These are phyloP conservation scores for Melanargia galathea DNA, from an alignment of 2,888 invertebrate genomes.

Conservation along the genomic window DNA sequence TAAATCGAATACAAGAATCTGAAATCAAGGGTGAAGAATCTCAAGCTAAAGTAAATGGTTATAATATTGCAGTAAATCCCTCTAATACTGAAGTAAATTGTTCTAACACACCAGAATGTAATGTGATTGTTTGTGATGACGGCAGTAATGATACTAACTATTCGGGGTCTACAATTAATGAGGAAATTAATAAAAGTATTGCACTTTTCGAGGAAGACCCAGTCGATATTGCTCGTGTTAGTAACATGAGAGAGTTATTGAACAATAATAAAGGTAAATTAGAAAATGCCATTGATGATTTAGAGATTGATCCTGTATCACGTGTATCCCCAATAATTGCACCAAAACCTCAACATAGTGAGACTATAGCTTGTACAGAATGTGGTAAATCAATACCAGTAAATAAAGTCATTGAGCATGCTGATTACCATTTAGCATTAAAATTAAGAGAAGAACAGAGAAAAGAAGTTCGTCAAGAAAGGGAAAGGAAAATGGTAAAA, in stretches of 20 bases:
- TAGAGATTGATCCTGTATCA: constrained; percentile 5
- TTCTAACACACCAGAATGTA: constrained; percentile 57
- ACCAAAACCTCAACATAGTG: constrained; percentile 31
- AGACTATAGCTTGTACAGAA: constrained; percentile 80
- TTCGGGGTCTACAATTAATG: constrained; percentile 73
- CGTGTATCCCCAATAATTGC: constrained; percentile 23
- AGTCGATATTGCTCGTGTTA: constrained; percentile 57
- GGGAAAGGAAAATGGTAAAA: constrained; percentile 40
- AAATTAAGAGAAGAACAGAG: constrained; percentile 84
- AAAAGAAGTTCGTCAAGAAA: constrained; percentile 53
- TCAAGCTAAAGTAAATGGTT: constrained; percentile 23
- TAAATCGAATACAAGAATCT: neutral
- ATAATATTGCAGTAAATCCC: neutral
- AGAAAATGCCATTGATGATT: constrained; percentile 33
- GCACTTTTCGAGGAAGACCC: constrained; percentile 72
- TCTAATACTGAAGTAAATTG: constrained; percentile 33
- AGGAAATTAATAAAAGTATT: constrained; percentile 75
- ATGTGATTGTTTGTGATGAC: constrained; percentile 58
- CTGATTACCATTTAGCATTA: constrained; percentile 88
- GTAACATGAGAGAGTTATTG: constrained; percentile 62
- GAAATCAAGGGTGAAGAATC: neutral
- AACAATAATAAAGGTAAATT: constrained; percentile 49
- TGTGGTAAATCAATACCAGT: constrained; percentile 84
- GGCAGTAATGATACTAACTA: constrained; percentile 69
- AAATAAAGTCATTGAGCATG: constrained; percentile 85